Evolutionary conservation across 2,113 vertebrate genomes (phyloP), one percentile per base, ranked within the genome.

Genomic region (Seriola rivoliana): DNA sequence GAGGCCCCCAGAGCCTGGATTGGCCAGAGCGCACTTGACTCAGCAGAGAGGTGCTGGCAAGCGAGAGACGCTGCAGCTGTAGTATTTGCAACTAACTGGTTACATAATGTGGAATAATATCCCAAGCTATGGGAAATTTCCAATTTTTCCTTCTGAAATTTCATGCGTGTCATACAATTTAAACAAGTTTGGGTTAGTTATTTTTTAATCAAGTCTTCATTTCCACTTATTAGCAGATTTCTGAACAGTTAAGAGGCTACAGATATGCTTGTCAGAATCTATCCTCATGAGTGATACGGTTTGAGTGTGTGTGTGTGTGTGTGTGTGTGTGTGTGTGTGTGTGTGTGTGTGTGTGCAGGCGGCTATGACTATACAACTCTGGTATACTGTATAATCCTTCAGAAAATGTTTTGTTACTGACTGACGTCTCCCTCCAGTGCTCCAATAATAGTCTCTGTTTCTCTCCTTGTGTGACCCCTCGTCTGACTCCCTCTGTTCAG

Each of bases 251-350:
- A 88, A 85, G 78, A 88, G 75, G 80, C 81, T 85, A 48, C 75
- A 81, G 88, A 85, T 57, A 92, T 80, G 92, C 82, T 89, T 93
- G 92, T 93, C 92, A 92, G 66, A 67, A 87, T 91, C 64, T 59
- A 91, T 93, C 78, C 87, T 75, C 80, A 59, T 88, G 91, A 93
- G 86, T 90, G 88, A 91, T 87, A 65, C 12, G 44, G 54, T 75
- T 34, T 52, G 48, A 69, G 77, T 12, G 16, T 81, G 60, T 80
- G 60, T 59, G 57, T 57, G 36, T 52, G 67, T 17, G 17, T 29
- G 38, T 25, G 38, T 17, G 72, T 21, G 23, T 81, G 59, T 80
- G 54, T 58, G 64, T 66, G 80, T 34, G 55, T 10, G 54, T n/a
- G 21, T 65, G 57, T 70, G 46, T 52, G 67, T 29, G 17, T 17